Percentiles rank a stretch among this genome's conserved stretches.
These are phyloP conservation scores for Syngnathus typhle DNA, from an alignment of 2,113 vertebrate species.

Conservation along the genomic window DNA sequence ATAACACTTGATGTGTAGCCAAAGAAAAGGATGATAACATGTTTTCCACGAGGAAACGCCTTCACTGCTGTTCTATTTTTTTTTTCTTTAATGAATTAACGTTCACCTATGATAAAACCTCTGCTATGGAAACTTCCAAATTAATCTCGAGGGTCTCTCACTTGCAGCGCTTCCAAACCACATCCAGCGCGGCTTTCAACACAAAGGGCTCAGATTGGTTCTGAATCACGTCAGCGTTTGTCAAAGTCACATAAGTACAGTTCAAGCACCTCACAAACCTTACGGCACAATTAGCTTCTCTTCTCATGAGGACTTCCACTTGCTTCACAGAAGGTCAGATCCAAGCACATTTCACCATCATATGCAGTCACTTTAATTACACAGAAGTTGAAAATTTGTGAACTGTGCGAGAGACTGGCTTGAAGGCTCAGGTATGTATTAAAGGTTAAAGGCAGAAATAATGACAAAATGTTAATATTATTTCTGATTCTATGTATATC, in stretches of 20 bases:
- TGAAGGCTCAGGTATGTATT: neutral
- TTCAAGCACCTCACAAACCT: neutral
- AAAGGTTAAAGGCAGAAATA: neutral
- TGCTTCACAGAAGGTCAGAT: neutral
- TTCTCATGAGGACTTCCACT: constrained; percentile 1
- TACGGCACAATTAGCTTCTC: neutral
- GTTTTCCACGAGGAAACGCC: neutral
- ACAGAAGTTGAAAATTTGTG: neutral
- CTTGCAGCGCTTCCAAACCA: neutral
- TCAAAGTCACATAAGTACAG: neutral
- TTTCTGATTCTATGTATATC: neutral
- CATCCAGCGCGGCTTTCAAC: neutral
- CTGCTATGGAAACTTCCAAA: neutral
- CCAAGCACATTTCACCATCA: neutral
- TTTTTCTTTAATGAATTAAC: neutral
- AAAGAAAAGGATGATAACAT: neutral
- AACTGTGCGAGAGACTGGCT: neutral
- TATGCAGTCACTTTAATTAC: neutral
- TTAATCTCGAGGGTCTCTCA: neutral
- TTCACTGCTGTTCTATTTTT: neutral
- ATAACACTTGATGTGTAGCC: neutral
- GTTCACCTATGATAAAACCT: neutral
- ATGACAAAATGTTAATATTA: neutral
- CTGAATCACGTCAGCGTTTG: neutral
- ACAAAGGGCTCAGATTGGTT: neutral